These are phyloP conservation scores for Rhizomys pruinosus DNA, from an alignment of 2,113 vertebrate genomes.

Conservation along the genomic window DNA sequence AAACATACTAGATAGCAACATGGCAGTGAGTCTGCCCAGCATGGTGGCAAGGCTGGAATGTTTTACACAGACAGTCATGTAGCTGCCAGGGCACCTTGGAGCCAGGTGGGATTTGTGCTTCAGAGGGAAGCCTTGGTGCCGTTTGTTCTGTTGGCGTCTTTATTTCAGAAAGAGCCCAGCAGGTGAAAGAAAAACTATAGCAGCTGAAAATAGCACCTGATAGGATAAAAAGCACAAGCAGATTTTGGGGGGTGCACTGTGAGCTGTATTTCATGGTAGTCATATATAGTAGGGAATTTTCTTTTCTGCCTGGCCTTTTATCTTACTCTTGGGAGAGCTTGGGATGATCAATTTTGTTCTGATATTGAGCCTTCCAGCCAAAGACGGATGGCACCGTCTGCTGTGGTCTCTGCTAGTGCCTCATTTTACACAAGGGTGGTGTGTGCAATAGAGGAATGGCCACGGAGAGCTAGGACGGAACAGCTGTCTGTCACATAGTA, in stretches of 20 bases:
- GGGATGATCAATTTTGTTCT: background rate
- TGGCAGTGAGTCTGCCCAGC: background rate
- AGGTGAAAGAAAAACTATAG: slow-evolving; percentile 19
- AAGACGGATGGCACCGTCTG: rapidly evolving
- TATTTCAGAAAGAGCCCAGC: slow-evolving; percentile 52
- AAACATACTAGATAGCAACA: background rate
- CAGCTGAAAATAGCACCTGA: slow-evolving; percentile 50
- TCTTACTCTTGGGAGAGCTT: slow-evolving; percentile 16
- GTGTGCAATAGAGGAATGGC: background rate
- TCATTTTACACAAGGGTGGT: background rate
- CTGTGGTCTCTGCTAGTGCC: background rate
- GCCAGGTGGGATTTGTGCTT: background rate
- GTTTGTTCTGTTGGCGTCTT: background rate
- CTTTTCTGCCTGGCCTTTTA: slow-evolving; percentile 18
- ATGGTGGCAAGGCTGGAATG: background rate
- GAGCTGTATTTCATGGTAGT: slow-evolving; percentile 5
- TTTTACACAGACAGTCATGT: background rate
- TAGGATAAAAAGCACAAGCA: slow-evolving; percentile 23
- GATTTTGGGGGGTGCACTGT: background rate
- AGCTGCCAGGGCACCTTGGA: rapidly evolving
- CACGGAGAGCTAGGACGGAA: background rate
- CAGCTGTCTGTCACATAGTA: slow-evolving; percentile 69
- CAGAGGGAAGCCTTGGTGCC: background rate
- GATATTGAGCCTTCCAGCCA: background rate
- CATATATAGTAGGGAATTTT: background rate